A percentile compares a stretch with the other conserved stretches of the same genome.
Evolutionary conservation across 1,140 invertebrate genomes (phyloP).

Genomic region (Harpegnathos saltator): DNA sequence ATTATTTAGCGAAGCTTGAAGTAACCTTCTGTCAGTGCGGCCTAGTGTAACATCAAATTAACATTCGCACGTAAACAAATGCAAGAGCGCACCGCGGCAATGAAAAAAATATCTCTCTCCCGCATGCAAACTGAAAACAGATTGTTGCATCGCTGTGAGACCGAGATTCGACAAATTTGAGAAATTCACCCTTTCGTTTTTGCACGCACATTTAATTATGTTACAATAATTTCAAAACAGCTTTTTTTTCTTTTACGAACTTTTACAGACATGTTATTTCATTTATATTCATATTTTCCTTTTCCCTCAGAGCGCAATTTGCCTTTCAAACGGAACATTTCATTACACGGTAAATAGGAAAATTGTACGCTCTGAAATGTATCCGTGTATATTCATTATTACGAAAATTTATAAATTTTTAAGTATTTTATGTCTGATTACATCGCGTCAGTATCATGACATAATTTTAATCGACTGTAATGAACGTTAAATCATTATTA

Average conservation of each 20-base stretch:
- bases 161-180: no score
- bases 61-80: no score
- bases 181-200: no score
- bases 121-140: no score
- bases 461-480: conserved; percentile 16
- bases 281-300: not conserved
- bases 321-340: not conserved
- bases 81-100: no score
- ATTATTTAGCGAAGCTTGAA: conserved; percentile 22
- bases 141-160: no score
- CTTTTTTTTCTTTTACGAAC: no score
- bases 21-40: not conserved
- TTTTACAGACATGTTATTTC: not conserved
- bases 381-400: not conserved
- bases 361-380: not conserved
- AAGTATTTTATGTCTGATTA: not conserved
- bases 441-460: not conserved
- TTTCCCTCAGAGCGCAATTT: not conserved
- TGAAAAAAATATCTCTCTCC: no score
- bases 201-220: no score
- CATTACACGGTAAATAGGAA: not conserved
- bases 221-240: no score
- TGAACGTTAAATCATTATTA: not conserved
- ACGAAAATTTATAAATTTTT: conserved; percentile 4
- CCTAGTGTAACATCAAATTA: no score